Evolutionary conservation across 2,888 invertebrate species (phyloP).

Genomic region (Cyaniris semiargus): DNA sequence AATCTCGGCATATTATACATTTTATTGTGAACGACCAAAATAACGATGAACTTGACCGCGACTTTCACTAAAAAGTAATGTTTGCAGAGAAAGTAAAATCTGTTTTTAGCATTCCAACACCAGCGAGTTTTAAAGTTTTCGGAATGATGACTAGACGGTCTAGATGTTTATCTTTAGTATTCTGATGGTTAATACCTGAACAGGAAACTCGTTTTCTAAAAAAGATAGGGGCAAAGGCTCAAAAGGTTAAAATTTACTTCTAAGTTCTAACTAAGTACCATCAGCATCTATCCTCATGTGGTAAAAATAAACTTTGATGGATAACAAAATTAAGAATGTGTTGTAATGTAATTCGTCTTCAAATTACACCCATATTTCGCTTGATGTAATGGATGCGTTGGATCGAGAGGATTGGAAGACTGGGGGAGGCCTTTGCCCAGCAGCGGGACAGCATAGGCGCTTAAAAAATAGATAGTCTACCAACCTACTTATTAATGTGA

Average conservation of each 20-base stretch:
- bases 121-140: conserved; percentile 4
- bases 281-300: not conserved
- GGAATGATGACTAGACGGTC: not conserved
- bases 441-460: too few relatives aligned
- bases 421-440: too few relatives aligned
- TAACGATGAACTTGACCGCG: conserved; percentile 18
- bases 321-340: not conserved
- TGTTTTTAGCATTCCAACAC: conserved; percentile 1
- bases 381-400: too few relatives aligned
- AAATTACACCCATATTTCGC: not conserved
- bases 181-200: not conserved
- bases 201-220: not conserved
- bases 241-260: not conserved
- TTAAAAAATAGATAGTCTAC: too few relatives aligned
- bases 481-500: too few relatives aligned
- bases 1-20: not conserved
- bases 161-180: not conserved
- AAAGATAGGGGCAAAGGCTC: not conserved
- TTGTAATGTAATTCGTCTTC: not conserved
- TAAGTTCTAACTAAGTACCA: not conserved
- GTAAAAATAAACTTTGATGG: not conserved
- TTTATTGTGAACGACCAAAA: not conserved
- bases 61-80: conserved; percentile 21
- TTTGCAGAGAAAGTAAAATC: conserved; percentile 22
- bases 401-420: too few relatives aligned